phyloP scores from a whole-genome alignment of 2,797 vertebrate genomes.

The Amphiprion clarkii region DNA sequence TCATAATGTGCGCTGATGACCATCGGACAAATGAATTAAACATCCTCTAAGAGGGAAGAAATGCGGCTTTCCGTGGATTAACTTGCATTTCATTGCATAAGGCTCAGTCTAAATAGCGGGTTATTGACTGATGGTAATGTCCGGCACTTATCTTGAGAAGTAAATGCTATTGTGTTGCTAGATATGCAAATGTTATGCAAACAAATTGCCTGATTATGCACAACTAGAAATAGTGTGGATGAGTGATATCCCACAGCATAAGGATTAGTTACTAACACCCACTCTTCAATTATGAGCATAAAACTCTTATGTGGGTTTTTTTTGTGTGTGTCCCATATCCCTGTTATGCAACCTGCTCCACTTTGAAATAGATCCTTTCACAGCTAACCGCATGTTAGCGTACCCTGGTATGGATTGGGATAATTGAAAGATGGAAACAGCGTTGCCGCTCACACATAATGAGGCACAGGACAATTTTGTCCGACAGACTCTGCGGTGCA shows the following conservation, averaged over 20 bases:
- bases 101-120: conserved; percentile 12
- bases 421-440: conserved; percentile 28
- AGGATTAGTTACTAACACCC: conserved; percentile 80
- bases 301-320: conserved; percentile 69
- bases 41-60: not conserved
- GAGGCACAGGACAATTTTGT: not conserved
- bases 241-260: conserved; percentile 73
- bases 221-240: conserved; percentile 70
- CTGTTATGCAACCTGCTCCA: conserved; percentile 76
- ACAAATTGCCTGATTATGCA: conserved; percentile 73
- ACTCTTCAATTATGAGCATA: conserved; percentile 78
- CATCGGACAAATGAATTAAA: conserved; percentile 35
- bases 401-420: conserved; percentile 26
- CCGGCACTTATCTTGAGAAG: conserved; percentile 28
- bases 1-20: conserved; percentile 32
- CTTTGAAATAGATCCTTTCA: conserved; percentile 64
- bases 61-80: conserved; percentile 10
- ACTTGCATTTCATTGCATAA: conserved; percentile 29
- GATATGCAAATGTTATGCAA: conserved; percentile 65
- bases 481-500: not conserved
- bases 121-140: conserved; percentile 49
- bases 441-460: not conserved
- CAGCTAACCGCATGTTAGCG: conserved; percentile 43
- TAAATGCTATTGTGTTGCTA: conserved; percentile 41
- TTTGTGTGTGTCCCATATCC: conserved; percentile 65